These are phyloP conservation scores for Drosophila nigromelanica DNA, from an alignment of 1,140 invertebrate genomes.

Conservation along the genomic window DNA sequence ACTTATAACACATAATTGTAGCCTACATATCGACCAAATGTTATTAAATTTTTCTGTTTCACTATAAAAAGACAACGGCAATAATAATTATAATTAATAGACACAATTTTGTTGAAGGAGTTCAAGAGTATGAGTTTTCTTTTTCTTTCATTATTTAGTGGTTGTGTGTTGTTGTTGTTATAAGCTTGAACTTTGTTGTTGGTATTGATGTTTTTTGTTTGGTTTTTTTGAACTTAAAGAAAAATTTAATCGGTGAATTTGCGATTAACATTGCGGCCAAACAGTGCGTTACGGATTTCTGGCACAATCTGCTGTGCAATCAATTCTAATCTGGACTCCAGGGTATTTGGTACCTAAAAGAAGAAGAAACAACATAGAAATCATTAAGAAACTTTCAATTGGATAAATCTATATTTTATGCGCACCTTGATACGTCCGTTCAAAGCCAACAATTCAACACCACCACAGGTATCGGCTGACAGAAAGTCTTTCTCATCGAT, in stretches of 20 bases:
- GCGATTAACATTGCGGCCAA: constrained; percentile 97
- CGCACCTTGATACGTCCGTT: constrained; percentile 93
- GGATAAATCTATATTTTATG: neutral
- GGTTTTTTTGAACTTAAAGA: constrained; percentile 70
- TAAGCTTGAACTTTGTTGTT: constrained; percentile 66
- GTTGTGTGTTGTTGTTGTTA: constrained; percentile 42
- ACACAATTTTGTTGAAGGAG: constrained; percentile 66
- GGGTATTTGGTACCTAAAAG: constrained; percentile 93
- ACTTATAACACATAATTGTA: constrained; percentile 61
- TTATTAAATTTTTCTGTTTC: constrained; percentile 41
- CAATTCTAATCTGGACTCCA: constrained; percentile 97
- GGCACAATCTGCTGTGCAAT: constrained; percentile 97
- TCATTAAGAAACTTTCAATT: constrained; percentile 66
- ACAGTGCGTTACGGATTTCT: constrained; percentile 95
- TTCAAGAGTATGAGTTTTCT: constrained; percentile 63
- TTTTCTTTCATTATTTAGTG: constrained; percentile 22
- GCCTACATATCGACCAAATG: constrained; percentile 55
- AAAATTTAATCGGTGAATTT: constrained; percentile 96
- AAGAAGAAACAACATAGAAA: neutral
- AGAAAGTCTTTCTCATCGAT: constrained; percentile 91
- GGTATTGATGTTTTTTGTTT: constrained; percentile 29
- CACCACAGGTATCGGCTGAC: constrained; percentile 93
- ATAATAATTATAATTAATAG: constrained; percentile 71
- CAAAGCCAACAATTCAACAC: constrained; percentile 93
- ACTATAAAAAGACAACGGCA: constrained; percentile 76